phyloP scores from a whole-genome alignment of 92 coral and sea anemone genomes.

The Porites lobata region DNA sequence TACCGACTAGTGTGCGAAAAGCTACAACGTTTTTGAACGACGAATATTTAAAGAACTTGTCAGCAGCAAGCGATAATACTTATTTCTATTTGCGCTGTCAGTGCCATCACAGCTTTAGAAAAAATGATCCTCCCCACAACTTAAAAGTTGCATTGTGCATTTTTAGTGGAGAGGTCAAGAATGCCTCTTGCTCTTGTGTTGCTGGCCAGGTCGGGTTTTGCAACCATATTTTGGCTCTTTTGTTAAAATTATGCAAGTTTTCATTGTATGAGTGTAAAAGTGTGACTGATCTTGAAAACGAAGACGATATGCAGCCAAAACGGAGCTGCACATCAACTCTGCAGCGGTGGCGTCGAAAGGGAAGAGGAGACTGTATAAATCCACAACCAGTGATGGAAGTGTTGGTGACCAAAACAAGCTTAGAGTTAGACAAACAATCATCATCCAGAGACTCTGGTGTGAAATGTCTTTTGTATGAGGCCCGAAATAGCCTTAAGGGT shows the following conservation, averaged over 20 bases:
- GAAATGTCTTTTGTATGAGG: slow-evolving; percentile 54
- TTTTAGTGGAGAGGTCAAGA: slow-evolving; percentile 47
- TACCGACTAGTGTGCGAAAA: slow-evolving; percentile 73
- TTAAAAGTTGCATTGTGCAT: slow-evolving; percentile 41
- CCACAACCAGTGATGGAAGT: slow-evolving; percentile 57
- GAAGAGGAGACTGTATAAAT: slow-evolving; percentile 11
- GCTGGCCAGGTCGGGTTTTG: slow-evolving; percentile 47
- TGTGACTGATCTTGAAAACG: slow-evolving; percentile 41
- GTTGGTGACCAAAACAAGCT: slow-evolving; percentile 50
- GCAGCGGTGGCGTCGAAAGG: slow-evolving; percentile 20
- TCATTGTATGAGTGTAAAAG: slow-evolving; percentile 66
- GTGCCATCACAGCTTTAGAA: slow-evolving; percentile 59
- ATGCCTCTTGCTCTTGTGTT: slow-evolving; percentile 53
- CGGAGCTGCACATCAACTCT: background rate
- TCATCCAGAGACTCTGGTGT: slow-evolving; percentile 51
- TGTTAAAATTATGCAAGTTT: slow-evolving; percentile 73
- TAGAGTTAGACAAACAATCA: slow-evolving; percentile 6
- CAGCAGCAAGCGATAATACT: slow-evolving; percentile 42
- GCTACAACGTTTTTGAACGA: slow-evolving; percentile 66
- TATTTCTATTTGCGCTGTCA: slow-evolving; percentile 19
- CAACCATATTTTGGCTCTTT: slow-evolving; percentile 43
- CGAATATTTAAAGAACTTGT: slow-evolving; percentile 59
- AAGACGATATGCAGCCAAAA: slow-evolving; percentile 12
- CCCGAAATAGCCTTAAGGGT: slow-evolving; percentile 47
- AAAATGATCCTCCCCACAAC: slow-evolving; percentile 51